Percentiles rank a stretch among this genome's conserved stretches.
Conservation (phyloP, 92 coral and sea anemone species). For the Isaurus tuberculatus region DNA sequence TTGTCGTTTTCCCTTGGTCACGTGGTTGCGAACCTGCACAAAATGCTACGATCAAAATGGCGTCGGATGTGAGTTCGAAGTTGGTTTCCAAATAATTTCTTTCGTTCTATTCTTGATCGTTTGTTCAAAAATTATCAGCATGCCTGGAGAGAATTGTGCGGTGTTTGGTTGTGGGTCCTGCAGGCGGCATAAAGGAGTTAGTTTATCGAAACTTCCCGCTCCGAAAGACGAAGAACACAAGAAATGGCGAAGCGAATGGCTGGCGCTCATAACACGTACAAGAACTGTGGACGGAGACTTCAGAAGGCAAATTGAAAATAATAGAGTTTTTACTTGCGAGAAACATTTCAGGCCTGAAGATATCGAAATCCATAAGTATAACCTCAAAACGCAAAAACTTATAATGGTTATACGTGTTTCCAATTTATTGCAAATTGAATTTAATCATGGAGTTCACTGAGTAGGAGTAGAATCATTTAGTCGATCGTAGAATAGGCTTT, state of each 20-base stretch:
- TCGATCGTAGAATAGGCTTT: slow-evolving; percentile 6
- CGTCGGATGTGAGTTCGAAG: slow-evolving; percentile 20
- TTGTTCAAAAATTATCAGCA: slow-evolving; percentile 2
- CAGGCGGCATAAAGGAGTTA: slow-evolving; percentile 9
- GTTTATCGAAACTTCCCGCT: slow-evolving; percentile 32
- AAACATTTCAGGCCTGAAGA: slow-evolving; percentile 49
- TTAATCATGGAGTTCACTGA: slow-evolving; percentile 16
- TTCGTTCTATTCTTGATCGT: slow-evolving; percentile 15
- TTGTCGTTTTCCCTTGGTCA: slow-evolving; percentile 32
- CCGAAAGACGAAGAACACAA: slow-evolving; percentile 24
- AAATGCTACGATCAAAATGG: slow-evolving; percentile 11
- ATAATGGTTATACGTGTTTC: slow-evolving; percentile 4
- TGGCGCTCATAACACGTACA: slow-evolving; percentile 27
- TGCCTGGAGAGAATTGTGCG: not conserved
- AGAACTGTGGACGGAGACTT: slow-evolving; percentile 45
- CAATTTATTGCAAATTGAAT: slow-evolving; percentile 22
- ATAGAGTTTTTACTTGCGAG: slow-evolving; percentile 25
- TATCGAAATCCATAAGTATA: slow-evolving; percentile 45
- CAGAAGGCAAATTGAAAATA: slow-evolving; percentile 31
- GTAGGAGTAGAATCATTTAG: slow-evolving; percentile 11
- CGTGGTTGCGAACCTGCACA: slow-evolving; percentile 51
- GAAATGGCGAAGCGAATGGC: slow-evolving; percentile 21
- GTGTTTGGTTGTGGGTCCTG: slow-evolving; percentile 5
- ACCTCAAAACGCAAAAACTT: slow-evolving; percentile 10
- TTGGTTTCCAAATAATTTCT: slow-evolving; percentile 9